Evolutionary conservation across 2,888 invertebrate species (phyloP), one percentile per base, ranked within the genome.

Genomic region (Lasioglossum morio): DNA sequence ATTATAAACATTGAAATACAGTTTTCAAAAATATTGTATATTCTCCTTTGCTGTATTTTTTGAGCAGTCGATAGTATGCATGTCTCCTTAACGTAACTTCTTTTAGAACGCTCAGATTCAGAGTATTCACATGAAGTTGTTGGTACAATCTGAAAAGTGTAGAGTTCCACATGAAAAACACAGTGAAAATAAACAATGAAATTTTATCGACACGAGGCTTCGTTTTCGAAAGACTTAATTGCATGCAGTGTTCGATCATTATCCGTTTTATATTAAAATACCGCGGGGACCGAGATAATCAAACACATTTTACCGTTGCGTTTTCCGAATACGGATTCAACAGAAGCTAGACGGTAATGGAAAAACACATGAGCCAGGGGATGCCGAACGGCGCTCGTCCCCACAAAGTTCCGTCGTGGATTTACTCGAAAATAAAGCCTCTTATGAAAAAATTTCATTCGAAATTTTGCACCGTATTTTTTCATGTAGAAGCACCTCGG

Each of bases 1-100:
- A 69, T 69, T 84, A 74, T 75, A 48, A 83, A 40, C 46, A 78
- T 72, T 75, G 63, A 79, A 84, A 84, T 83, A 37, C 46, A 75
- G 34, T 78, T 77, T 70, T 40, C 69, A 69, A 10, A 69, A 69
- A 37, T 69, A 69, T 70, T 70, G 23, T 70, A 70, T 40, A 40
- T 40, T 70, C 40, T 70, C 40, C 5, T 37, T 23, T 23, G 37
- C 69, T 23, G 37, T 69, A 37, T 69, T 69, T 69, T 23, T 69
- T 12, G 69, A 37, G 69, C 69, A 69, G 37, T 69, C 23, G 23
- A 69, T 4, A 69, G 37, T 23, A 69, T 37, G 69, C 69, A 69
- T 69, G 69, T 23, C 23, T 70, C 40, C 37, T 37, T 70, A 14
- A 14, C 40, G 70, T 37, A 40, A n/a, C n/a, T 70, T 40, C 23